Percentiles rank a stretch among this genome's conserved stretches.
phyloP scores from a whole-genome alignment of 2,888 invertebrate genomes.

The Ochropleura plecta region DNA sequence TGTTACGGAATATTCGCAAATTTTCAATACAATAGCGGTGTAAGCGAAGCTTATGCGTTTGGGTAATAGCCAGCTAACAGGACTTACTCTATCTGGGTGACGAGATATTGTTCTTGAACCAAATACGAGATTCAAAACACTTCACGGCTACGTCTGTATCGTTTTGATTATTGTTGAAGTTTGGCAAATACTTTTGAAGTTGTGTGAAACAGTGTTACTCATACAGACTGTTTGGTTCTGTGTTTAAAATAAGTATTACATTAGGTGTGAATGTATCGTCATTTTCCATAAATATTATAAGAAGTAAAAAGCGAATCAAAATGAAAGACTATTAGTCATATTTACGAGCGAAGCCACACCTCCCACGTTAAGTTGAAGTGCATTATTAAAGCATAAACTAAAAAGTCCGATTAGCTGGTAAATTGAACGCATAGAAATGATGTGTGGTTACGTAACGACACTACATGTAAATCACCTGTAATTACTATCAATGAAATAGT shows the following conservation, averaged over 20 bases:
- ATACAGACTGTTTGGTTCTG: background rate
- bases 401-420: constrained; percentile 71
- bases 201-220: constrained; percentile 8
- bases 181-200: constrained; percentile 18
- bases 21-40: constrained; percentile 65
- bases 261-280: constrained; percentile 32
- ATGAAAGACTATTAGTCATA: constrained; percentile 64
- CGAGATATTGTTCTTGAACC: constrained; percentile 62
- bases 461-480: constrained; percentile 73
- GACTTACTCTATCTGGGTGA: constrained; percentile 37
- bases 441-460: constrained; percentile 72
- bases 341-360: constrained; percentile 67
- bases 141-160: constrained; percentile 39
- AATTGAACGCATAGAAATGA: constrained; percentile 73
- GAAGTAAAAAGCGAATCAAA: constrained; percentile 55
- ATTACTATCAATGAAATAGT: constrained; percentile 66
- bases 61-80: constrained; percentile 56
- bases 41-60: constrained; percentile 54
- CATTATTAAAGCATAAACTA: constrained; percentile 76
- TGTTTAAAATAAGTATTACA: constrained; percentile 22
- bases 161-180: constrained; percentile 34
- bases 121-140: constrained; percentile 53
- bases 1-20: constrained; percentile 67
- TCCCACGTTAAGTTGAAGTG: constrained; percentile 68
- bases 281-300: constrained; percentile 44